Base-by-base conservation (phyloP, 2,888 invertebrate species). In the Eupithecia subumbrata region DNA sequence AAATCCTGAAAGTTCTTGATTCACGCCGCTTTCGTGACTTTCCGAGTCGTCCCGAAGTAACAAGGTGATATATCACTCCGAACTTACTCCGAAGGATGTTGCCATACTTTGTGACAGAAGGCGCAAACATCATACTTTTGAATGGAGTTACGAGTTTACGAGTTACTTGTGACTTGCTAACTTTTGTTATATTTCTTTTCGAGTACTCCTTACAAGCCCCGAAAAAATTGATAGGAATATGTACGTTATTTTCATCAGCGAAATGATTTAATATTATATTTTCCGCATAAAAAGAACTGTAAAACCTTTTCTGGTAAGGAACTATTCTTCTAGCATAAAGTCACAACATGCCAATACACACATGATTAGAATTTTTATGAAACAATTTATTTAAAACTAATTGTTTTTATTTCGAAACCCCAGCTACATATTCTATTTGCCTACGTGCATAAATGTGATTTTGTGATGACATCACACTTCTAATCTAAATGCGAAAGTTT, bases 71-170 rank as follows among this genome's bases (percentile, higher is more conserved):
- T 78, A 74, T 48, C 37, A 75, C 66, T 69, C 45, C 45, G 45
- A 77, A 77, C 77, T 77, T 77, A 83, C 83, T 85, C 79, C 78
- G 78, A 80, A 77, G 74, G 80, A 81, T 82, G 78, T 82, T 82
- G 82, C 84, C 81, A 81, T 81, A 77, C 80, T 70, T 76, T 73
- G 78, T 77, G 78, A 79, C 73, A 75, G 71, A 73, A 76, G 77
- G 78, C 74, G 75, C 77, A 76, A 76, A 75, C 74, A 76, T 56
- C 71, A 73, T 73, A 76, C 71, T 79, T 71, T 72, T 72, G 69
- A 72, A 72, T 74, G 72, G 63, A 77, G 72, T 77, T 72, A 69
- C 66, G 66, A 67, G n/a, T 67, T 63, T 64, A 40, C 18, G 43
- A 72, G 71, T 69, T 56, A 25, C 45, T 68, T 68, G 22, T 68